Base-by-base conservation (phyloP, 2,797 vertebrate genomes). In the Garrulus glandarius region DNA sequence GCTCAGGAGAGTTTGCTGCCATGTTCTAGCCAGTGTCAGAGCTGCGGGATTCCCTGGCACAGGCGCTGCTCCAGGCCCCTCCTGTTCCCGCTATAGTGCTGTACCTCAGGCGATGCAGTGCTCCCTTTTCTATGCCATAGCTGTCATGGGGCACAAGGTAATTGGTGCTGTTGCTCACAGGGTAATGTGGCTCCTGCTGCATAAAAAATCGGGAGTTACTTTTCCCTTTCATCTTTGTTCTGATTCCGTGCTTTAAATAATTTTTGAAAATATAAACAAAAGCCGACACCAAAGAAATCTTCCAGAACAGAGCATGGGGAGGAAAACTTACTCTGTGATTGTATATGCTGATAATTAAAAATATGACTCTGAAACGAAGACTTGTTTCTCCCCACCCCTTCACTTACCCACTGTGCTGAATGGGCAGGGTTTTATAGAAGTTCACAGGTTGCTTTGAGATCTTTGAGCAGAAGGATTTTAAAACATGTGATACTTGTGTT, bases 371-470 rank as follows among this genome's bases (percentile, higher is more conserved):
- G 61, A 74, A 86, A 53, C 32, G 16, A 84, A 77, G 64, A 3
- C 22, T 34, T 16, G 18, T 52, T 56, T 20, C 15, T 87, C 55
- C 34, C 32, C 15, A 34, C 21, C 41, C 52, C 18, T 68, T 50
- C 36, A 4, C 13, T 72, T 23, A 29, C 8, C 23, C 34, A 6
- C 24, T 27, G 59, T 47, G 61, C 55, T 13, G 65, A 37, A 16
- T 24, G 78, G 86, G 65, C 15, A 63, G 77, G 84, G 86, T 64
- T 95, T 70, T 95, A 63, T 70, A 23, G 67, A 53, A 87, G 84
- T 91, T 91, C 89, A 80, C 68, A 70, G 84, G 89, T 89, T 92
- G 89, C 68, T 80, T 43, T 84, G 60, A 83, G 91, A 57, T 85
- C 70, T 84, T 79, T 68, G 81, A 67, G 91, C 81, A 69, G 88